Conservation (phyloP, 2,888 invertebrate genomes). For the Melanostoma scalare region DNA sequence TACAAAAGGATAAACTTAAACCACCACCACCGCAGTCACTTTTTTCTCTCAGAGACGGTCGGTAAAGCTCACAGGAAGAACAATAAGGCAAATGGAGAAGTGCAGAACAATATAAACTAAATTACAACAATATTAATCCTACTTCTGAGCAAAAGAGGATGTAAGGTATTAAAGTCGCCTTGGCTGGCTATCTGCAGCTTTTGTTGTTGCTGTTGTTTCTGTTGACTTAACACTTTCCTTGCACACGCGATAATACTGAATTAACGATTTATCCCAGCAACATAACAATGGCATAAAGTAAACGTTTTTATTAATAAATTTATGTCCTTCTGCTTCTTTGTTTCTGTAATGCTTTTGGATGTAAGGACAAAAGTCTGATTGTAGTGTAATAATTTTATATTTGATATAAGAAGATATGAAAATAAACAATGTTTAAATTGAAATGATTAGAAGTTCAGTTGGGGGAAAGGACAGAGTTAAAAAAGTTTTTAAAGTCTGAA, state of each 20-base stretch:
- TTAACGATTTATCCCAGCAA: not conserved
- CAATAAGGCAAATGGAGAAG: constrained; percentile 8
- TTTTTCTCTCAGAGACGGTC: not conserved
- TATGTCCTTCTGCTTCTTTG: constrained; percentile 31
- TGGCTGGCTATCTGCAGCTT: not conserved
- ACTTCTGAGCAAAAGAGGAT: constrained; percentile 27
- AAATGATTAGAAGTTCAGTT: constrained; percentile 35
- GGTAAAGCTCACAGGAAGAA: not conserved
- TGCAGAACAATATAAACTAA: constrained; percentile 47
- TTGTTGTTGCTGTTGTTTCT: constrained; percentile 12
- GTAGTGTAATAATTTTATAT: constrained; percentile 43
- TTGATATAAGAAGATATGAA: constrained; percentile 15
- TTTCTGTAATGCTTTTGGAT: not conserved
- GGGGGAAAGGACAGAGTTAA: constrained; percentile 21
- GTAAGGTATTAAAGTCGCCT: constrained; percentile 1
- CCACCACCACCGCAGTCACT: constrained; percentile 34
- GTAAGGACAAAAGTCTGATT: constrained; percentile 19
- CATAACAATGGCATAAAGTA: constrained; percentile 23
- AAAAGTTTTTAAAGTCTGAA: constrained; percentile 28
- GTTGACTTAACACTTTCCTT: constrained; percentile 10
- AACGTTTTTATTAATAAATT: constrained; percentile 49
- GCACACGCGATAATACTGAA: constrained; percentile 30
- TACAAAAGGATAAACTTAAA: constrained; percentile 27
- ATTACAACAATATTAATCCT: constrained; percentile 61
- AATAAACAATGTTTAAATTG: constrained; percentile 56